Evolutionary conservation across 37 sponge, comb jelly and placozoan species (phyloP).

Genomic region (Eunapius fragilis): DNA sequence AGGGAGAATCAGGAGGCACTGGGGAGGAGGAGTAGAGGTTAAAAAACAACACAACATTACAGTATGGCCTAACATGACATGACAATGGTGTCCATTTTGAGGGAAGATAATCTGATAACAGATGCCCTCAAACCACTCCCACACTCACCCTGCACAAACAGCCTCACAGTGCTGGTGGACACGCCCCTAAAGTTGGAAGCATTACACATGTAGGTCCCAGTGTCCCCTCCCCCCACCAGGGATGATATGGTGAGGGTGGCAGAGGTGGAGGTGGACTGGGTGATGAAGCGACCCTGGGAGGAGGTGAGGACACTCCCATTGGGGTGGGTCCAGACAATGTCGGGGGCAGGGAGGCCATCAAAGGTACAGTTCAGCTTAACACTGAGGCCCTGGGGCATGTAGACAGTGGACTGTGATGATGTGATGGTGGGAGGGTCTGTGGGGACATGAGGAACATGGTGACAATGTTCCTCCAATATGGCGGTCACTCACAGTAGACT

Average conservation of each 20-base stretch:
- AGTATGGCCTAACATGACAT: no score
- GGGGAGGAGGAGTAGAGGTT: no score
- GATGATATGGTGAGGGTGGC: neutral
- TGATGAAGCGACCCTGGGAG: neutral
- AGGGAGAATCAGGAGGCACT: no score
- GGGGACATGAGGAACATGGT: neutral
- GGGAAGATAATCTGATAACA: no score
- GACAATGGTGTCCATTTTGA: no score
- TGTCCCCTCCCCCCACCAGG: neutral
- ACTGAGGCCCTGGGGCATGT: neutral
- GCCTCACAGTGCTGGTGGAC: neutral
- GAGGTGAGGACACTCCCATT: slow-evolving; percentile 4
- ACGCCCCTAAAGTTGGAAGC: neutral
- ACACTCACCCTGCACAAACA: neutral
- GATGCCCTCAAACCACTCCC: no score
- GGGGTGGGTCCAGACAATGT: slow-evolving; percentile 28
- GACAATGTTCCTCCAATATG: neutral
- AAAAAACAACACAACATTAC: no score
- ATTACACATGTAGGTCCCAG: neutral
- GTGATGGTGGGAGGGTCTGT: neutral
- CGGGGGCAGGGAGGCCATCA: slow-evolving; percentile 20
- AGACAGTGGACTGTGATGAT: neutral
- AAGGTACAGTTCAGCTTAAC: slow-evolving; percentile 16
- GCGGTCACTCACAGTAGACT: neutral
- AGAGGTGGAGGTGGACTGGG: neutral